Percentiles rank a stretch among this genome's conserved stretches.
These are phyloP conservation scores for Pangasianodon gigas DNA, from an alignment of 2,113 vertebrate species.

Conservation along the genomic window DNA sequence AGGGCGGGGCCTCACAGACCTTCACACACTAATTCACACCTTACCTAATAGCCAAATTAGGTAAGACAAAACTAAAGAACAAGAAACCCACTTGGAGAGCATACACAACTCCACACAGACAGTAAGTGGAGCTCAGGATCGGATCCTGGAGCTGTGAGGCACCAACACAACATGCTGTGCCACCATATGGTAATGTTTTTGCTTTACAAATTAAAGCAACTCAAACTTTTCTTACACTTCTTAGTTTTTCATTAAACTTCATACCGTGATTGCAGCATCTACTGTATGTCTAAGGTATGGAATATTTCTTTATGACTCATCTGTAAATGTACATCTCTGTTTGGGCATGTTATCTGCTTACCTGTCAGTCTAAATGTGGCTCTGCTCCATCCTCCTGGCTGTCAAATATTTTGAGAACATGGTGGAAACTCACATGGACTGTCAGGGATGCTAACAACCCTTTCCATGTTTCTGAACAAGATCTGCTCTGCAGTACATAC, in stretches of 20 bases:
- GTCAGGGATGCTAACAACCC: not conserved
- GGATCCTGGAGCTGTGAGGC: conserved; percentile 16
- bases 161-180: conserved; percentile 1
- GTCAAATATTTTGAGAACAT: not conserved
- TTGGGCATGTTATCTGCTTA: not conserved
- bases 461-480: not conserved
- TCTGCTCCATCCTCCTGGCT: not conserved
- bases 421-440: not conserved
- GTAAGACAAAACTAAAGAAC: no score
- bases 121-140: conserved; percentile 18
- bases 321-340: not conserved
- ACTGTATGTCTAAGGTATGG: not conserved
- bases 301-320: not conserved
- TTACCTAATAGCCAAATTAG: not conserved
- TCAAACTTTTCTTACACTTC: not conserved
- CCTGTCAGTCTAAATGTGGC: not conserved
- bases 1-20: not conserved
- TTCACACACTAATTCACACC: not conserved
- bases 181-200: conserved; percentile 15
- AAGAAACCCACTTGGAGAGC: not conserved
- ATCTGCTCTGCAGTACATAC: not conserved
- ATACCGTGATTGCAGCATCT: not conserved
- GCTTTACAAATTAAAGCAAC: not conserved
- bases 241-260: not conserved
- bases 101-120: not conserved